Base-by-base conservation (phyloP, 2,113 vertebrate species). In the Accipiter virgatus region DNA sequence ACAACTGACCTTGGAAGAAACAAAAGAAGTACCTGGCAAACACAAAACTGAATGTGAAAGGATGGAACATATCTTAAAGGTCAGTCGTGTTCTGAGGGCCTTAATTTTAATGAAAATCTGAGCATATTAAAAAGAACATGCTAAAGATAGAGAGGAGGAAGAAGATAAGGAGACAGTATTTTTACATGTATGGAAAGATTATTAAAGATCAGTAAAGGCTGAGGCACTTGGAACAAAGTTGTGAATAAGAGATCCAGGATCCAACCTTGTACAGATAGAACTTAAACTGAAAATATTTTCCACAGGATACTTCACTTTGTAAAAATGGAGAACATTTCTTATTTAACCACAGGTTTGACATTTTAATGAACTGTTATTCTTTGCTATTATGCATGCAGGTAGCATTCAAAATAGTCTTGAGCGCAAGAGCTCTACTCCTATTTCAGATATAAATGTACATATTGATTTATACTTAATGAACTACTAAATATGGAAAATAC, bases 381-480 rank as follows among this genome's bases (percentile, higher is more conserved):
- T 77, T 61, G 63, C 15, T 87, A 53, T 93, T 91, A 84, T 89
- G 72, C 59, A 70, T 93, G 50, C 53, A 84, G 72, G 11, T 52
- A 66, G 11, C 34, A 81, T 91, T 92, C n/a, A 84, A 91, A 91
- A 67, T 58, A 93, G 36, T 87, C 91, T 36, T 81, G n/a, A 71
- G 50, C 40, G 26, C 26, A 89, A 83, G 91, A 93, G 20, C n/a
- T 78, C 15, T 75, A 17, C 18, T 94, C 16, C 27, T 71, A 11
- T 80, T 92, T 91, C 82, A 77, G 38, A 61, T 80, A 79, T 52
- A 87, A 96, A 88, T 68, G 66, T 87, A 94, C 58, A 82, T 91
- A 91, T 94, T 87, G 80, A 86, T 95, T 95, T 92, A 85, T 59
- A 82, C n/a, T 63, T 91, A 89, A 95, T 94, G 81, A 96, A 96